phyloP scores from a whole-genome alignment of 2,888 invertebrate species.

The Trachelus stipa region DNA sequence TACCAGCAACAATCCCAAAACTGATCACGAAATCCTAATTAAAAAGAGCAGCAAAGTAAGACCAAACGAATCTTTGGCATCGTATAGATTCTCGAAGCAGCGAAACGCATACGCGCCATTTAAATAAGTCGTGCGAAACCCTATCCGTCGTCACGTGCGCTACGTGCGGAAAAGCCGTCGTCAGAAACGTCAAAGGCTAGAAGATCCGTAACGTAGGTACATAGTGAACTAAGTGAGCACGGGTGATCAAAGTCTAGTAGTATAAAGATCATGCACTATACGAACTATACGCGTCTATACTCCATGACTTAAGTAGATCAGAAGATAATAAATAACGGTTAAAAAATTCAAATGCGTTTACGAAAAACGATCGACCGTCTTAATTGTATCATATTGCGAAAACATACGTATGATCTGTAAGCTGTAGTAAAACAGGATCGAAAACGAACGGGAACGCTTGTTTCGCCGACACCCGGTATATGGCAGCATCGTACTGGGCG shows the following conservation, averaged over 20 bases:
- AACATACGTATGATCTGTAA: not conserved
- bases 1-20: not conserved
- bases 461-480: not conserved
- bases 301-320: not conserved
- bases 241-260: not conserved
- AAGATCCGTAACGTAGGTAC: not conserved
- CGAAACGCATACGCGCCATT: not conserved
- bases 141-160: not conserved
- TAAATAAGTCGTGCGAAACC: not conserved
- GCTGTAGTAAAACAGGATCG: not conserved
- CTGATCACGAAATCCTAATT: not conserved
- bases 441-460: not conserved
- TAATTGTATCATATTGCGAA: not conserved
- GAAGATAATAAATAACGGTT: not conserved
- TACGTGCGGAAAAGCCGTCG: not conserved
- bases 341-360: not conserved
- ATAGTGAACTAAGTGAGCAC: not conserved
- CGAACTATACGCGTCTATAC: not conserved
- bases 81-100: not conserved
- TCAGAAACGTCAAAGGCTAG: not conserved
- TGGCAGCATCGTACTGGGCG: constrained; percentile 7
- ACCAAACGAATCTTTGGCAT: not conserved
- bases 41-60: not conserved
- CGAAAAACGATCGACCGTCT: not conserved
- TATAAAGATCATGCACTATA: not conserved